Conservation (phyloP, 2,888 invertebrate genomes). For the Sesamia inferens region DNA sequence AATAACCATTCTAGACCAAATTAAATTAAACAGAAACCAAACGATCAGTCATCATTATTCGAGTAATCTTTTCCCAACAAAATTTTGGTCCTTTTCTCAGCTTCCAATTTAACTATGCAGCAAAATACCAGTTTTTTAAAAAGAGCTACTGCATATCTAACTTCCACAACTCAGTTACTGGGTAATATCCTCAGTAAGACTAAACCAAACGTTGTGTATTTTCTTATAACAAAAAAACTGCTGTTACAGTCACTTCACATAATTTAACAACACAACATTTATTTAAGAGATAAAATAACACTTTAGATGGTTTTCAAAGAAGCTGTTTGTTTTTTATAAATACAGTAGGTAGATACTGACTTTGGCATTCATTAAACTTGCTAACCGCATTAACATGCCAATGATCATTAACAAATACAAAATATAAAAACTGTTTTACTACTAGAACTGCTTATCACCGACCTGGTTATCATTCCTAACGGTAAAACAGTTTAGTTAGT, state of each 20-base stretch:
- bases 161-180: too few species aligned
- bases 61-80: too few species aligned
- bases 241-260: constrained; percentile 2
- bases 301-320: neutral
- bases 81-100: too few species aligned
- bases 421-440: neutral
- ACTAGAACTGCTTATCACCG: too few species aligned
- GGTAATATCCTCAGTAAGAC: too few species aligned
- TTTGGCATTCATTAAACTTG: neutral
- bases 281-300: constrained; percentile 1
- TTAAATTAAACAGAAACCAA: neutral
- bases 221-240: constrained; percentile 2
- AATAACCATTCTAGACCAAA: neutral
- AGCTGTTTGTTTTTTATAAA: neutral
- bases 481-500: too few species aligned
- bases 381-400: too few species aligned
- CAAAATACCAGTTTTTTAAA: too few species aligned
- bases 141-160: too few species aligned
- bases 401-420: neutral
- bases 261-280: neutral
- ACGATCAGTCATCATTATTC: too few species aligned
- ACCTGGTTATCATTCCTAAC: too few species aligned
- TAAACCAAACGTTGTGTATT: neutral
- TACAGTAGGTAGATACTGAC: neutral
- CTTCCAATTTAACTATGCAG: too few species aligned